phyloP scores from a whole-genome alignment of 1,140 invertebrate species.

The Eupristina koningsbergeri region DNA sequence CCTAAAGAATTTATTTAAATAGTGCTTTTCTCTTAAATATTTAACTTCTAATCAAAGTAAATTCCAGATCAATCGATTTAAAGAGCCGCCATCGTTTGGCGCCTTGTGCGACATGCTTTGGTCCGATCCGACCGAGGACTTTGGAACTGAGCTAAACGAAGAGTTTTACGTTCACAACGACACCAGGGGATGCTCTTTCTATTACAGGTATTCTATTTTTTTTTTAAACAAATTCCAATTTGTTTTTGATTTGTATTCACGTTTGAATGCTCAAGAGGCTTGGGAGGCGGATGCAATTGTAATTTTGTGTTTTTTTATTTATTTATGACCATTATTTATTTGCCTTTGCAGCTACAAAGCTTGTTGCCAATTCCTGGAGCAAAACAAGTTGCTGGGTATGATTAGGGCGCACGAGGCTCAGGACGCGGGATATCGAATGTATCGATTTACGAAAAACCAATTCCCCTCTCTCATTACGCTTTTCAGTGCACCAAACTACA shows the following conservation, averaged over 20 bases:
- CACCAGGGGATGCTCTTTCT: conserved; percentile 99
- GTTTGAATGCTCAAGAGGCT: no score
- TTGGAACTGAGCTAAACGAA: conserved; percentile 99
- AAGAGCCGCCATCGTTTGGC: conserved; percentile 99
- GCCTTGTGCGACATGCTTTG: conserved; percentile 99
- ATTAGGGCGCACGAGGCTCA: conserved; percentile 99
- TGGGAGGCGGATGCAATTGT: no score
- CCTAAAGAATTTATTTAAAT: no score
- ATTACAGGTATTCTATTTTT: conserved; percentile 95
- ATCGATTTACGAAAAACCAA: conserved; percentile 99
- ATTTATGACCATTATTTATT: no score
- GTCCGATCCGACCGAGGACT: conserved; percentile 99
- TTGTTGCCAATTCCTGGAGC: conserved; percentile 99
- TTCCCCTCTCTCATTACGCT: conserved; percentile 99
- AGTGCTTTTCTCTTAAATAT: no score
- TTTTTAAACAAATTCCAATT: no score
- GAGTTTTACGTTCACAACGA: conserved; percentile 99
- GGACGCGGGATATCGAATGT: conserved; percentile 99
- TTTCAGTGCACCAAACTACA: conserved; percentile 99
- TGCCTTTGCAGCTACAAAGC: conserved; percentile 95
- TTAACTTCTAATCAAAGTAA: conserved; percentile 31
- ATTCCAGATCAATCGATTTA: conserved; percentile 98
- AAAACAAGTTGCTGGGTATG: conserved; percentile 99
- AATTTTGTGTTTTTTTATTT: no score
- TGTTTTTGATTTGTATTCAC: no score